These are phyloP conservation scores for Liasis olivaceus DNA, from an alignment of 2,797 vertebrate genomes.

Conservation along the genomic window DNA sequence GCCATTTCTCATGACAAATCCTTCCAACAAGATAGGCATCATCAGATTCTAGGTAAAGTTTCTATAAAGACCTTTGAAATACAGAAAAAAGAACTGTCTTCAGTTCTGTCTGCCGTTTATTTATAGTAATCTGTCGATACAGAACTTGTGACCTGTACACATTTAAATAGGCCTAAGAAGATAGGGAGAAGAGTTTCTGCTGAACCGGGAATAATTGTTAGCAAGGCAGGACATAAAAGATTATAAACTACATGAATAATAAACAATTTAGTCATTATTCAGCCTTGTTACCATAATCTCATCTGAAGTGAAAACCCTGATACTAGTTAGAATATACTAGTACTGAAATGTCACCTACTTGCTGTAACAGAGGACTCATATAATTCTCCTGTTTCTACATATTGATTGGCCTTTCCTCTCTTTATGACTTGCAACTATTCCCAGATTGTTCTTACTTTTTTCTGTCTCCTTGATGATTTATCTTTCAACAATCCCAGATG, in stretches of 20 bases:
- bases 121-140: neutral
- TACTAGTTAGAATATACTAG: neutral
- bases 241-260: neutral
- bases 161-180: neutral
- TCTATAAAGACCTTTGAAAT: neutral
- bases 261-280: neutral
- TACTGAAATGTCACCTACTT: neutral
- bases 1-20: neutral
- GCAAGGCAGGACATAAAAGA: neutral
- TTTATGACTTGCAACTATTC: neutral
- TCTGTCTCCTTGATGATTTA: neutral
- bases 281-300: neutral
- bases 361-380: neutral
- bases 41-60: neutral
- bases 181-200: neutral
- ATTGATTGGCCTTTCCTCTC: neutral
- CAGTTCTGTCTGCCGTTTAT: neutral
- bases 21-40: neutral
- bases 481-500: neutral
- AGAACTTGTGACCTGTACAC: neutral
- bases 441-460: neutral
- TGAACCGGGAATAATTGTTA: neutral
- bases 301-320: neutral
- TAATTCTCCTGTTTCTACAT: neutral
- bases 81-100: neutral